Conservation (phyloP, 2,113 vertebrate species). For the Heteronetta atricapilla region DNA sequence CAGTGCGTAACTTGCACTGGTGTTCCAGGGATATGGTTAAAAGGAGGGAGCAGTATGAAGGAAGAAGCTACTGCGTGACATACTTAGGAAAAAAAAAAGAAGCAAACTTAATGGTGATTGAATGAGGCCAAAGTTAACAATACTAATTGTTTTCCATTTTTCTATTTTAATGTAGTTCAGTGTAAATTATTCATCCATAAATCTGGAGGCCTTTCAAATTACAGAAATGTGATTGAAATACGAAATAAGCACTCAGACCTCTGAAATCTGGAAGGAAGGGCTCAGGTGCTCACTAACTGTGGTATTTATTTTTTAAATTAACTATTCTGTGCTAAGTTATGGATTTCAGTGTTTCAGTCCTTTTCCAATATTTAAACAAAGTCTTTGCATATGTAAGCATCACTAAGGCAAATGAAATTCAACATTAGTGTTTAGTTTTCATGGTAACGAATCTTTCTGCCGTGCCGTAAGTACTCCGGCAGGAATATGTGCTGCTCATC, state of each 20-base stretch:
- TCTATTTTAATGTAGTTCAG: neutral
- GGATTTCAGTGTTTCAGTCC: constrained; percentile 23
- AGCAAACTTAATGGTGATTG: neutral
- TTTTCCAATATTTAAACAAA: constrained; percentile 58
- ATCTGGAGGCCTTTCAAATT: neutral
- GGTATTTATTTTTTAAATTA: constrained; percentile 50
- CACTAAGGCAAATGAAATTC: constrained; percentile 48
- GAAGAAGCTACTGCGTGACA: neutral
- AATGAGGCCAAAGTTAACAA: constrained; percentile 1
- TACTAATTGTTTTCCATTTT: constrained; percentile 26
- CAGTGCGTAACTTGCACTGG: neutral
- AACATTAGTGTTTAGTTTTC: constrained; percentile 48
- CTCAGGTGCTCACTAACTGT: neutral
- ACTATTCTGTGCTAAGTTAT: neutral
- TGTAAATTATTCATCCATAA: constrained; percentile 4
- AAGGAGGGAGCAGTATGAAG: neutral
- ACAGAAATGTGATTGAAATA: constrained; percentile 29
- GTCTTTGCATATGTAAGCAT: constrained; percentile 58
- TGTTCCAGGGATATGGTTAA: neutral
- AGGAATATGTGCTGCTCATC: neutral
- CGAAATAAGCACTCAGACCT: neutral
- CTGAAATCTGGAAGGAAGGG: neutral
- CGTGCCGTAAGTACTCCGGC: neutral
- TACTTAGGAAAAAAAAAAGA: neutral
- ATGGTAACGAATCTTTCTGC: constrained; percentile 20